Percentiles rank a stretch among this genome's conserved stretches.
phyloP scores from a whole-genome alignment of 2,113 vertebrate genomes.

The Paracanthobrama guichenoti region DNA sequence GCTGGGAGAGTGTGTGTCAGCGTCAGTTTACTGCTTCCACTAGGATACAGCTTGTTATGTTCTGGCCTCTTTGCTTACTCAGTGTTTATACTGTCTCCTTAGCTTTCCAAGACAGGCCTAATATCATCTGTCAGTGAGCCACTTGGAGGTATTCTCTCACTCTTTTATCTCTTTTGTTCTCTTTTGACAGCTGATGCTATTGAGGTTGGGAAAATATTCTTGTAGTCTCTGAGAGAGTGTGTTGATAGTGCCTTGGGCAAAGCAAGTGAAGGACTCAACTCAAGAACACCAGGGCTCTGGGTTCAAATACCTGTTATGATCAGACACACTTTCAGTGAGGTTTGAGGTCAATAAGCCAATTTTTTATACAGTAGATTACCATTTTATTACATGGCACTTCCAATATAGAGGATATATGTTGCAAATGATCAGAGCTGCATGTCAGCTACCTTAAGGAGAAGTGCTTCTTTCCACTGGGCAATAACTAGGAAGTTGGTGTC shows the following conservation, averaged over 20 bases:
- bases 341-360: neutral
- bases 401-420: neutral
- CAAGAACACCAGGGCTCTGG: slow-evolving; percentile 51
- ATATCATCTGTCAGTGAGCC: slow-evolving; percentile 35
- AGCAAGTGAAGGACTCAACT: slow-evolving; percentile 45
- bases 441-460: neutral
- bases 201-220: slow-evolving; percentile 54
- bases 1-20: slow-evolving; percentile 15
- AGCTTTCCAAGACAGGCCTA: slow-evolving; percentile 42
- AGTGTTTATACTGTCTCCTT: slow-evolving; percentile 53
- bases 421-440: neutral
- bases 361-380: neutral
- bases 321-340: neutral
- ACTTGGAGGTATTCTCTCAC: slow-evolving; percentile 35
- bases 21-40: slow-evolving; percentile 39
- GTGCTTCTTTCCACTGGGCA: neutral
- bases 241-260: slow-evolving; percentile 37
- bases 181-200: slow-evolving; percentile 50
- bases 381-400: neutral
- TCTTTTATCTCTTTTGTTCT: slow-evolving; percentile 42
- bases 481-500: neutral
- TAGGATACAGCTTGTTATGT: slow-evolving; percentile 49
- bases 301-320: slow-evolving; percentile 55
- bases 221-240: slow-evolving; percentile 49
- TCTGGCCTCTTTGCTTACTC: slow-evolving; percentile 42